Base-by-base conservation (phyloP, 2,888 invertebrate species). In the Erebia palarica region DNA sequence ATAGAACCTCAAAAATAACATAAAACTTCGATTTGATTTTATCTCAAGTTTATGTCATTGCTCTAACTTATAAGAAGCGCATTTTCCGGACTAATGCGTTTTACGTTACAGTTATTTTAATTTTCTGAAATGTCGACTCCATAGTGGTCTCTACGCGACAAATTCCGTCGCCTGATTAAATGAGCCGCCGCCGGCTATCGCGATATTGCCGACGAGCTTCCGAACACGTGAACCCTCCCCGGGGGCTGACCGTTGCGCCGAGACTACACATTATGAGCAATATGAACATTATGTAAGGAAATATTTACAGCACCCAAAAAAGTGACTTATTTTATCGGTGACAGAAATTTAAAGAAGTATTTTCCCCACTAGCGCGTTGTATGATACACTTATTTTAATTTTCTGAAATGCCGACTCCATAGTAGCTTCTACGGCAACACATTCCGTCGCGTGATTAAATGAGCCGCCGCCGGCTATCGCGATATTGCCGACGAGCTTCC, bases 361-460 rank as follows among this genome's bases (percentile, higher is more conserved):
- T 21, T 21, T 21, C 21, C 21, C 1, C 21, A 21, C 21, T 21
- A 21, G 21, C 3, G 21, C 21, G 21, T 21, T 21, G 21, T 21
- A 21, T 21, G 21, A 2, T 21, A 21, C 21, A 21, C 1, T 21
- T 21, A 21, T 21, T 42, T 42, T 51, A n/a, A n/a, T 51, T 0
- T n/a, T 60, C 5, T 0, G 9, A 44, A 42, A 61, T 0, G 65
- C 80, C 73, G 9, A 73, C 75, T 84, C 87, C 84, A 84, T 69
- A 77, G 59, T 80, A 16, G 11, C 42, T 36, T 1, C 72, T 81
- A 81, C 80, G 81, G 21, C 80, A 77, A 80, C 84, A 85, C 88
- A 94, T 94, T 92, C 93, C 92, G 81, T 77, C 89, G 86, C 89
- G 93, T 92, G 94, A 93, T 92, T 91, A 93, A 93, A 93, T 92